Percentiles rank a stretch among this genome's conserved stretches.
Evolutionary conservation across 2,113 vertebrate species (phyloP).

Genomic region (Microtus oregoni): DNA sequence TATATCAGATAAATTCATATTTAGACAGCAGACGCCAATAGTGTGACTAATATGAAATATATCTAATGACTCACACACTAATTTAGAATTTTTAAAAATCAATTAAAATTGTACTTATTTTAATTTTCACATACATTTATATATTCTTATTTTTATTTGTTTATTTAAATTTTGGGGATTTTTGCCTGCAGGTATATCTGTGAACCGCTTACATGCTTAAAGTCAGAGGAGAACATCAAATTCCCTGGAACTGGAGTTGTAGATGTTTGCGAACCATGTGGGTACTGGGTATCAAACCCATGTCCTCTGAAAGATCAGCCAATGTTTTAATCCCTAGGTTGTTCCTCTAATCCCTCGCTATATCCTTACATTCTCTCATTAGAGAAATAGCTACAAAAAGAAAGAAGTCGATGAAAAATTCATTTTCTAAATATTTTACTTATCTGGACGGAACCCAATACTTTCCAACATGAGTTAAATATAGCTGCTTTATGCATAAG

Average conservation of each 20-base stretch:
- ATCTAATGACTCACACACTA: neutral
- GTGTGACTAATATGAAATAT: neutral
- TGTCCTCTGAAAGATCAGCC: neutral
- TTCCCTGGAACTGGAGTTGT: neutral
- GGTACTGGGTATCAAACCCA: neutral
- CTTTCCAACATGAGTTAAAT: slow-evolving; percentile 11
- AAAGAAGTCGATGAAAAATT: neutral
- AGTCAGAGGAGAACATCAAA: neutral
- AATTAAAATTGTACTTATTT: neutral
- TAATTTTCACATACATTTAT: neutral
- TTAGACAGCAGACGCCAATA: slow-evolving; percentile 15
- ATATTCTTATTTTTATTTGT: neutral
- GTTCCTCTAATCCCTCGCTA: neutral
- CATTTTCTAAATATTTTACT: slow-evolving; percentile 46
- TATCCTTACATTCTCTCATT: neutral
- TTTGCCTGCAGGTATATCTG: neutral
- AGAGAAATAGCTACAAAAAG: neutral
- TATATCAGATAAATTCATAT: neutral
- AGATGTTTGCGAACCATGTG: neutral
- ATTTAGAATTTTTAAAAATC: neutral
- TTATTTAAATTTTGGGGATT: neutral
- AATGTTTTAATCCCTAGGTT: too few species aligned
- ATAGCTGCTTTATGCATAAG: neutral
- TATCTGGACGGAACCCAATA: neutral
- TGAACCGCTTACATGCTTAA: neutral